These are phyloP conservation scores for Rhodinocichla rosea DNA, from an alignment of 2,113 vertebrate genomes.

Conservation along the genomic window DNA sequence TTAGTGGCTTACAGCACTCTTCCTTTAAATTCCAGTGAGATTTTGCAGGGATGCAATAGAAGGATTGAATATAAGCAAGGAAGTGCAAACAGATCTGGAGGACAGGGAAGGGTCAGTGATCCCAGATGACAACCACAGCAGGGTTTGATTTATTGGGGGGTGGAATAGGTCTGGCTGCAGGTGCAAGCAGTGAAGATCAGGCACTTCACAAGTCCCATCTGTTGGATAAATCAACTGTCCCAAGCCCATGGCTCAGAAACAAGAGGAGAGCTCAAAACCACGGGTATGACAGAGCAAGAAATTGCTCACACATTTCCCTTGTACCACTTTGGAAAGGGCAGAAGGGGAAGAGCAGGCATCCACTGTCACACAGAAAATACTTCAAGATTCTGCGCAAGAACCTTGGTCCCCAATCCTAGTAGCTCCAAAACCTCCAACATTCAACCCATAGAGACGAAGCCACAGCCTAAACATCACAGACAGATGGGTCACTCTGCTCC, in stretches of 20 bases:
- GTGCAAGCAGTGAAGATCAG: background rate
- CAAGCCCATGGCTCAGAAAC: background rate
- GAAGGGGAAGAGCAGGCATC: background rate
- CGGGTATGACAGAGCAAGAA: background rate
- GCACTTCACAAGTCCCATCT: background rate
- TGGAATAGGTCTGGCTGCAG: background rate
- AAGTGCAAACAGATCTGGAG: background rate
- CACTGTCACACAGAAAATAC: background rate
- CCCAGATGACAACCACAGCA: background rate
- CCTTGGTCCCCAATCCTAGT: rapidly evolving
- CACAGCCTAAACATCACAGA: background rate
- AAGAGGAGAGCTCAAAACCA: background rate
- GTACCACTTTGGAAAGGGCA: background rate
- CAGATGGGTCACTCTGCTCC: background rate
- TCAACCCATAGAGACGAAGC: background rate
- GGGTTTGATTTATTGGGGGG: background rate
- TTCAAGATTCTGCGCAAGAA: background rate
- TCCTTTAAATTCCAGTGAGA: background rate
- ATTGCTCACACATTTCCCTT: background rate
- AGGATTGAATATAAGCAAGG: conserved; percentile 24
- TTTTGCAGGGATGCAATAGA: background rate
- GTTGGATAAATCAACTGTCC: background rate
- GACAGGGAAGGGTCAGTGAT: background rate
- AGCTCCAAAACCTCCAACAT: background rate
- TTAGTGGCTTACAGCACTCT: background rate